Evolutionary conservation across 2,888 invertebrate species (phyloP), one percentile per base, ranked within the genome.

Genomic region (Agriopis aurantiaria): DNA sequence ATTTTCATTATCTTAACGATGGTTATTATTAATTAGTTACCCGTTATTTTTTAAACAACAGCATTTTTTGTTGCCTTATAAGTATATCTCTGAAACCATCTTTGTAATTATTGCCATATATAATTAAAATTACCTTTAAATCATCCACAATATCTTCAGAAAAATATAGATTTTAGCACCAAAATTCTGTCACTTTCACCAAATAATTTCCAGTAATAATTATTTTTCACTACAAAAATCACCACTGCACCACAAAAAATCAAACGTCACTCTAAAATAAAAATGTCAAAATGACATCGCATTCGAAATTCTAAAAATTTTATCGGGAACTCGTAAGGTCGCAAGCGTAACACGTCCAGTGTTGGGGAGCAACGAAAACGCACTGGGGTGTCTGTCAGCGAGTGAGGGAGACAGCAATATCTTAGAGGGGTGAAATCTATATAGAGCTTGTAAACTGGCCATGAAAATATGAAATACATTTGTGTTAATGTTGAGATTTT

Each of bases 351-450:
- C 55, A 55, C 76, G 76, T 72, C 76, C 71, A 45, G 56, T 65
- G 52, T 55, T 8, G 17, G 51, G 48, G 65, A 71, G 63, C 65
- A 59, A 66, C 66, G 69, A 69, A 72, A 73, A 71, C 76, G 88
- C 89, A 91, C 91, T 91, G 87, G 83, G 83, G 83, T 84, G 80
- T 75, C 76, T 79, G 80, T 80, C 75, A 78, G 78, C 71, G 85
- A 76, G 85, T 64, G 83, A 90, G 77, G 71, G 88, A 84, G 87
- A 88, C 79, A 78, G 75, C 78, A 74, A 79, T 78, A 82, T 73
- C 77, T 59, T 78, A 73, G 83, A 80, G 82, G 85, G 85, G 81
- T 85, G 88, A 85, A 88, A 88, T 89, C 87, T 87, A 88, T 88
- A 87, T 62, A 69, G 65, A 83, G 85, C 80, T 85, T 84, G 83